A percentile compares a stretch with the other conserved stretches of the same genome.
Conservation (phyloP, 2,888 invertebrate species). For the Thumatha senex region DNA sequence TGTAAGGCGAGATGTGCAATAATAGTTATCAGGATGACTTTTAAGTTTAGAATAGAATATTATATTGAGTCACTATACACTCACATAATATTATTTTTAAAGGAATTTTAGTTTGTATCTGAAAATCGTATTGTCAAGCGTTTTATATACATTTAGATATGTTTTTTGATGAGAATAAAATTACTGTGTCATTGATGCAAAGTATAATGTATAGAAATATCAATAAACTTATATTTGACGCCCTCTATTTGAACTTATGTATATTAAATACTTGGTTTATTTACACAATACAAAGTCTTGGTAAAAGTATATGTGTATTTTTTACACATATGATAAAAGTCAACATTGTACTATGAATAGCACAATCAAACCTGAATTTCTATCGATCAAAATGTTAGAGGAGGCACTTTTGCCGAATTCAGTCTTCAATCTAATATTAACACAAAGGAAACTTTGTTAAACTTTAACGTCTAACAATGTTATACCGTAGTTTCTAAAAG, state of each 20-base stretch:
- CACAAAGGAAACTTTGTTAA: constrained; percentile 45
- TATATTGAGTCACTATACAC: constrained; percentile 39
- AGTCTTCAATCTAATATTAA: constrained; percentile 74
- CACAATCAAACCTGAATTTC: constrained; percentile 33
- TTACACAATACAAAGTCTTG: constrained; percentile 43
- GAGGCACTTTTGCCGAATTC: constrained; percentile 75
- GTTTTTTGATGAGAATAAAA: constrained; percentile 71
- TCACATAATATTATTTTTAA: constrained; percentile 40
- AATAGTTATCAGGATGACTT: constrained; percentile 13
- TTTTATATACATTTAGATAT: constrained; percentile 80
- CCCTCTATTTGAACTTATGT: constrained; percentile 30
- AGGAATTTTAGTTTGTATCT: constrained; percentile 57
- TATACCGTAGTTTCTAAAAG: constrained; percentile 75
- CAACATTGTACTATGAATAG: constrained; percentile 18
- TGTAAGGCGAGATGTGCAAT: not conserved
- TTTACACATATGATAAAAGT: constrained; percentile 8
- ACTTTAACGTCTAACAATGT: constrained; percentile 43
- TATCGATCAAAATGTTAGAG: constrained; percentile 53
- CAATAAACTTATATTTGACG: constrained; percentile 17
- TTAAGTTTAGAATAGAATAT: constrained; percentile 22
- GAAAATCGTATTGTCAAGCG: constrained; percentile 81
- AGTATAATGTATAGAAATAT: constrained; percentile 24
- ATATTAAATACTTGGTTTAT: constrained; percentile 27
- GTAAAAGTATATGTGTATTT: constrained; percentile 26
- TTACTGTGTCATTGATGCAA: constrained; percentile 46